A percentile compares a stretch with the other conserved stretches of the same genome.
Evolutionary conservation across 1,140 invertebrate species (phyloP).

Genomic region (Trichogramma pretiosum): DNA sequence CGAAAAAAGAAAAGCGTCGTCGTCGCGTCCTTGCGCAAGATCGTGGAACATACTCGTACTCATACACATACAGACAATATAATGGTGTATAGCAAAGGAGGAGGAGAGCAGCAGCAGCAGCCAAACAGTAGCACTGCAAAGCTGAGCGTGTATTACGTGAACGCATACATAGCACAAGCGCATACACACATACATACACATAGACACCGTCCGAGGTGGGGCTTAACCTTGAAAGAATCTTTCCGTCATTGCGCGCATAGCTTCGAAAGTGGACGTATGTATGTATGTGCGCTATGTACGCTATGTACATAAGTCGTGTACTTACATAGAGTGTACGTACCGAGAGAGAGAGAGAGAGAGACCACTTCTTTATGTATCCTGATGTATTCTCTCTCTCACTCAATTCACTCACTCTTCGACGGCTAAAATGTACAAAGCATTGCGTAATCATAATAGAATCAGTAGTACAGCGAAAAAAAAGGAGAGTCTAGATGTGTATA

Average conservation of each 20-base stretch:
- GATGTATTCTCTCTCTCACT: neutral
- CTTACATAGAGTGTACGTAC: too few relatives aligned
- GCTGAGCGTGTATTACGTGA: constrained; percentile 13
- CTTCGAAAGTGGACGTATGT: neutral
- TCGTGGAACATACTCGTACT: neutral
- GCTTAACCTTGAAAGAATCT: constrained; percentile 17
- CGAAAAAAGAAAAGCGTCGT: too few relatives aligned
- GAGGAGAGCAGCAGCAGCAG: too few relatives aligned
- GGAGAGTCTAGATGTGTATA: too few relatives aligned
- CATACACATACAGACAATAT: too few relatives aligned
- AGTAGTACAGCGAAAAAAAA: too few relatives aligned
- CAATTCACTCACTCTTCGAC: neutral
- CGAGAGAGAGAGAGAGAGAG: too few relatives aligned
- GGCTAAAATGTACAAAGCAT: too few relatives aligned
- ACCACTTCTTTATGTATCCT: too few relatives aligned
- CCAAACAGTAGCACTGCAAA: constrained; percentile 9
- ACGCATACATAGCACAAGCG: neutral
- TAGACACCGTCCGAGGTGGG: neutral
- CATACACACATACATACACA: neutral
- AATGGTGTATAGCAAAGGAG: too few relatives aligned
- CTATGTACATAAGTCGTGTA: constrained; percentile 1
- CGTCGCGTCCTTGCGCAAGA: constrained; percentile 17
- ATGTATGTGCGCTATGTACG: neutral
- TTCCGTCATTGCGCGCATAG: constrained; percentile 12
- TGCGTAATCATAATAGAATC: too few relatives aligned